phyloP scores from a whole-genome alignment of 2,113 vertebrate species.

The Proterorhinus semilunaris region DNA sequence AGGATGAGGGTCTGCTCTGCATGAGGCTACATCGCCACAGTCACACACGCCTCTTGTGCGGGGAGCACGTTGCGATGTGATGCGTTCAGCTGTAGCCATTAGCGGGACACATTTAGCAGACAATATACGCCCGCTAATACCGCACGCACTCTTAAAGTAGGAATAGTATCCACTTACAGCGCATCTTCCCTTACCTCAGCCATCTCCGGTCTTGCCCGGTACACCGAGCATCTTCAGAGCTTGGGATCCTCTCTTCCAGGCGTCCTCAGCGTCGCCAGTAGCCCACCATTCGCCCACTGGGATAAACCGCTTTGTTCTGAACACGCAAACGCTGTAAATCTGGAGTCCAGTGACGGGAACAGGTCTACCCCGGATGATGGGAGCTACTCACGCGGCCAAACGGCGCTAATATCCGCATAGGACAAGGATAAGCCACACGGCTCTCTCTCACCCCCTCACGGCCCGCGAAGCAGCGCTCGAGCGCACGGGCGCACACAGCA shows the following conservation, averaged over 20 bases:
- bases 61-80: conserved; percentile 44
- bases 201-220: conserved; percentile 43
- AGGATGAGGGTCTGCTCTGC: conserved; percentile 27
- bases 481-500: conserved; percentile 15
- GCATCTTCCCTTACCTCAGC: conserved; percentile 37
- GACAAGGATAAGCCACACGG: conserved; percentile 46
- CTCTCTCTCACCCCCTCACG: conserved; percentile 19
- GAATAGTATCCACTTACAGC: not conserved
- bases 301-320: conserved; percentile 4
- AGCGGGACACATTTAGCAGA: too few species aligned
- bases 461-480: conserved; percentile 37
- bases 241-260: conserved; percentile 5
- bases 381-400: conserved; percentile 29
- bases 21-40: conserved; percentile 21
- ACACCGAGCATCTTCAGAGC: conserved; percentile 41
- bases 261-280: conserved; percentile 22
- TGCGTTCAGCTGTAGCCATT: not conserved
- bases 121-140: not conserved
- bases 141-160: not conserved
- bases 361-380: conserved; percentile 24
- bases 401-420: conserved; percentile 65
- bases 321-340: not conserved
- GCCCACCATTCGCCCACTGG: conserved; percentile 14
- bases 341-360: conserved; percentile 1
- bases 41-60: conserved; percentile 43